Conservation (phyloP, 2,113 vertebrate genomes). For the Anguilla rostrata region DNA sequence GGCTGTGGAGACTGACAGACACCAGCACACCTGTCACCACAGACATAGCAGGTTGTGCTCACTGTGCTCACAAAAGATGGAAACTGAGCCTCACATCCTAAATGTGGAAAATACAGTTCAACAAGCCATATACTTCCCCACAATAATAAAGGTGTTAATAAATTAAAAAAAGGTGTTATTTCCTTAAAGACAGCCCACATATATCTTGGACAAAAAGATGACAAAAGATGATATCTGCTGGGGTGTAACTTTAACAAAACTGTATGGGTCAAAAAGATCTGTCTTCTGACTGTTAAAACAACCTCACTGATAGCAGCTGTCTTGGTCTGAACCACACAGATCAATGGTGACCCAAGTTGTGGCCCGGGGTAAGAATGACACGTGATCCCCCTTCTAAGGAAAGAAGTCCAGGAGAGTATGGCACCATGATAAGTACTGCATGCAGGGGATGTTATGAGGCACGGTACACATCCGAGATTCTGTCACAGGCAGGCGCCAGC, state of each 20-base stretch:
- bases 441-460: conserved; percentile 58
- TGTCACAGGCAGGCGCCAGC: conserved; percentile 60
- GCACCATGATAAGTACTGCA: conserved; percentile 47
- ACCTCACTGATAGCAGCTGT: not conserved
- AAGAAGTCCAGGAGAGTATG: conserved; percentile 66
- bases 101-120: not conserved
- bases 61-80: too few species aligned
- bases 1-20: too few species aligned
- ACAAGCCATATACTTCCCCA: too few species aligned
- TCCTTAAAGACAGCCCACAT: not conserved
- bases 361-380: conserved; percentile 8
- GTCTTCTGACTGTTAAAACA: not conserved
- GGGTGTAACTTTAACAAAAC: too few species aligned
- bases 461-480: conserved; percentile 54
- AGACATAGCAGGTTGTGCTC: too few species aligned
- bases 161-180: not conserved
- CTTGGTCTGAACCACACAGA: not conserved
- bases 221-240: not conserved
- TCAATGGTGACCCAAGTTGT: conserved; percentile 15
- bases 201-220: not conserved
- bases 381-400: conserved; percentile 29
- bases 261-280: not conserved
- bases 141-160: too few species aligned
- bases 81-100: not conserved
- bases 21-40: too few species aligned